Conservation (phyloP, 2,797 vertebrate species). For the Aplochiton taeniatus region DNA sequence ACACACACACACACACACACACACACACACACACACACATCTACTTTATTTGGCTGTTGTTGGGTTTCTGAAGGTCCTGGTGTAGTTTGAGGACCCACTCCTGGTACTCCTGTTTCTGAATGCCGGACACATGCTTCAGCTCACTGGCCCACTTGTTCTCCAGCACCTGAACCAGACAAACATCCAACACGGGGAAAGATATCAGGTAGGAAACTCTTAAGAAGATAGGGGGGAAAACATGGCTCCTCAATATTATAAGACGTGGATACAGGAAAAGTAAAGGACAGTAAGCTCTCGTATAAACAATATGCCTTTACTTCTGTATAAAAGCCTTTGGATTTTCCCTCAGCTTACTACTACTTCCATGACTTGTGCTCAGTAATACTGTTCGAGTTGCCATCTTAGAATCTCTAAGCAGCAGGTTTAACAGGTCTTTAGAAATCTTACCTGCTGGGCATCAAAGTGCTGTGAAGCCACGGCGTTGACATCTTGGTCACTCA, state of each 20-base stretch:
- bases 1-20: background rate
- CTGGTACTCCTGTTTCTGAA: slow-evolving; percentile 98
- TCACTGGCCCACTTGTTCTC: slow-evolving; percentile 96
- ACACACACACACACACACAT: slow-evolving; percentile 11
- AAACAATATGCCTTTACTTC: no score
- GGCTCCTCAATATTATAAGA: no score
- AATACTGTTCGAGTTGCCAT: no score
- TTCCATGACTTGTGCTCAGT: no score
- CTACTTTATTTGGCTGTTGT: slow-evolving; percentile 90
- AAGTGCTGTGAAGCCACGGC: slow-evolving; percentile 94
- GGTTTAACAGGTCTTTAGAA: no score
- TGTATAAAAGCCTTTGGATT: no score
- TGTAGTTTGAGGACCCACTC: slow-evolving; percentile 98
- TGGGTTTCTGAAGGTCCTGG: slow-evolving; percentile 92
- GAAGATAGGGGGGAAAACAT: no score
- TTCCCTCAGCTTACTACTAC: no score
- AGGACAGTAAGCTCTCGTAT: no score
- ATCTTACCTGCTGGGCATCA: slow-evolving; percentile 89
- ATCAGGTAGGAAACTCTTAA: background rate
- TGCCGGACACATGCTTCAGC: slow-evolving; percentile 89
- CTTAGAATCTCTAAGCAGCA: no score
- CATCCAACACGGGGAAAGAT: background rate
- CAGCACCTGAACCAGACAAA: slow-evolving; percentile 76
- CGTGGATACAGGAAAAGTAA: no score
- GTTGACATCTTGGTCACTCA: slow-evolving; percentile 95